Evolutionary conservation across 2,113 vertebrate species (phyloP).

Genomic region (Pseudorasbora parva): DNA sequence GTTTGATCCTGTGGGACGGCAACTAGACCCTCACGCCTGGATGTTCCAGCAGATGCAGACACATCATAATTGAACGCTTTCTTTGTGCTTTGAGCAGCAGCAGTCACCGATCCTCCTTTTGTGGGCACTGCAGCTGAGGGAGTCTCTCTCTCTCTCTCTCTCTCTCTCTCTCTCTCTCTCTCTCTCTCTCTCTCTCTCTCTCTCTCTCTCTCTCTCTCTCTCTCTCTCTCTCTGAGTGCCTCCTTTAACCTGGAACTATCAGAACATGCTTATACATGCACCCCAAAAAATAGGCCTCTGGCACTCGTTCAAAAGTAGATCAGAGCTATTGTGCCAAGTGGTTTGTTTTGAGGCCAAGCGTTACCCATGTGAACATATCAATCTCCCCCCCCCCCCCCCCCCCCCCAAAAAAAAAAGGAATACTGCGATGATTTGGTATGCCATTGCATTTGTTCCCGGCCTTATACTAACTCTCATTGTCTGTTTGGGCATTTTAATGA

Average conservation of each 20-base stretch:
- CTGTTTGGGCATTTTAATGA: not conserved
- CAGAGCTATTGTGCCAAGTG: constrained; percentile 29
- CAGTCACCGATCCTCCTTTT: constrained; percentile 33
- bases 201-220: constrained; percentile 29
- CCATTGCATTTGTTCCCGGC: not conserved
- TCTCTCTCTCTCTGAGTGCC: constrained; percentile 18
- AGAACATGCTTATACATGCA: constrained; percentile 46
- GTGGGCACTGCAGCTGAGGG: constrained; percentile 38
- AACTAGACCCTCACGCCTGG: constrained; percentile 49
- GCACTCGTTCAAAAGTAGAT: constrained; percentile 48
- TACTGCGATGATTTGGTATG: not conserved
- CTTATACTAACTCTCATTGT: not conserved
- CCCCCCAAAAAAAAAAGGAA: not conserved
- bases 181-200: constrained; percentile 32
- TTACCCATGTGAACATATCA: constrained; percentile 23
- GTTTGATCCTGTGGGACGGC: constrained; percentile 54
- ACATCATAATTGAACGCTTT: constrained; percentile 58
- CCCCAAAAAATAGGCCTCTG: constrained; percentile 44
- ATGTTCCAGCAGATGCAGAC: constrained; percentile 52
- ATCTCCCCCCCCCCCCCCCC: too few relatives aligned
- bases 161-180: constrained; percentile 26
- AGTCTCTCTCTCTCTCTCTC: constrained; percentile 32
- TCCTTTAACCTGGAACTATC: constrained; percentile 56
- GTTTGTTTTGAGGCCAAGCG: constrained; percentile 41
- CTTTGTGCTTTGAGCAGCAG: constrained; percentile 52